Evolutionary conservation across 2,113 vertebrate species (phyloP), one percentile per base, ranked within the genome.

Genomic region (Spea bombifrons): DNA sequence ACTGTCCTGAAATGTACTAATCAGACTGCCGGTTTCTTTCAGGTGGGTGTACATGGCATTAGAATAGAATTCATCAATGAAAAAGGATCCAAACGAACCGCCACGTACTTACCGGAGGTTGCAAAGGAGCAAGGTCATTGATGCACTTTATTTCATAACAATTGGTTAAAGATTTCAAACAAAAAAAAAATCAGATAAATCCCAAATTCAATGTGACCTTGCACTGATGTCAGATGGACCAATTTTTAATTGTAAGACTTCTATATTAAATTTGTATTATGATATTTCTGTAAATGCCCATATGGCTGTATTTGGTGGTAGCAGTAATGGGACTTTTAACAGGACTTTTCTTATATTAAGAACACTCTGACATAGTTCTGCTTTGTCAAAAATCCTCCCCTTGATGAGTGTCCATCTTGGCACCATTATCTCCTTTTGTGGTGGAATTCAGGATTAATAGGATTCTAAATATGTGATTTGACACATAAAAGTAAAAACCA

Each of bases 1-100:
- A 59, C 45, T 68, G 15, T 74, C 44, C 78, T 50, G 71, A 67
- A 80, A 48, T 85, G 66, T 86, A 73, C 87, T 93, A 87, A 93
- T 76, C 70, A 84, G 89, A 86, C 82, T 93, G 86, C 87, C 65
- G 0, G 17, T 93, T 87, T 92, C 87, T 93, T 92, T 81, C 89
- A 99, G 97, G 97, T 99, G 94, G 97, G 97, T 93, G 95, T 99
- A 87, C 97, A 99, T 85, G 97, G 97, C 91, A 99, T 99, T 96
- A 97, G 97, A 92, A 99, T 99, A 97, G 97, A 99, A 89, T 99
- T 99, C 97, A 98, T 98, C 95, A 99, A 97, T 92, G 97, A 99
- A 94, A 99, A 99, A 96, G 97, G 97, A 96, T 99, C 97, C 92
- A 99, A 99, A 91, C 97, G 97, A 90, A 99, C 97, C 85, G 97